These are phyloP conservation scores for Chlorops oryzae DNA, from an alignment of 1,140 invertebrate species.

Conservation along the genomic window DNA sequence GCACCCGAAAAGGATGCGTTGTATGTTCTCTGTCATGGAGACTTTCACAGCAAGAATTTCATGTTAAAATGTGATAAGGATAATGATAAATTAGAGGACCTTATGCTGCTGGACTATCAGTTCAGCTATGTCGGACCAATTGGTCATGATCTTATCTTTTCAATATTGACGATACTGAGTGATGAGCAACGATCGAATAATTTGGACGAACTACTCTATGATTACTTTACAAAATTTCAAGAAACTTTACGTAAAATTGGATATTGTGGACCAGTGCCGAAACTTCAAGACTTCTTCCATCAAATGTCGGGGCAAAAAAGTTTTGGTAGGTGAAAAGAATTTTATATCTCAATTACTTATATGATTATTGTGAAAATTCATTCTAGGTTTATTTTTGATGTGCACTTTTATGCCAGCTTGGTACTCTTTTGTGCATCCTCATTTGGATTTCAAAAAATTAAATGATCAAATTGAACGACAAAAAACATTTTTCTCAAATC, in stretches of 20 bases:
- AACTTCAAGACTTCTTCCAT: too few species aligned
- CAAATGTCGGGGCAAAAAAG: too few species aligned
- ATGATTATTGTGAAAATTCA: too few species aligned
- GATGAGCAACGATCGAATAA: conserved; percentile 16
- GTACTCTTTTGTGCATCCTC: too few species aligned
- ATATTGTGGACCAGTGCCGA: conserved; percentile 21
- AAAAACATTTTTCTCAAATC: too few species aligned
- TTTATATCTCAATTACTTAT: too few species aligned
- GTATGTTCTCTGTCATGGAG: conserved; percentile 32
- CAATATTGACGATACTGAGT: conserved; percentile 24
- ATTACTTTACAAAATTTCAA: conserved; percentile 21
- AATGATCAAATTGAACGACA: too few species aligned
- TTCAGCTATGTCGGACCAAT: conserved; percentile 22
- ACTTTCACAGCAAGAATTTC: conserved; percentile 31
- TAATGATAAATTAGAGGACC: conserved; percentile 14
- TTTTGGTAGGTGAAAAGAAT: too few species aligned
- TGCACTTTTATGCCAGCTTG: too few species aligned
- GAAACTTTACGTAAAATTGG: conserved; percentile 24
- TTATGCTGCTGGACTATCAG: conserved; percentile 37
- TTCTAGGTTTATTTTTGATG: too few species aligned
- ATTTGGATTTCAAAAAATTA: too few species aligned
- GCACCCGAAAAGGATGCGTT: conserved; percentile 9
- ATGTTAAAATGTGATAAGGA: conserved; percentile 25
- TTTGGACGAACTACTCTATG: conserved; percentile 20
- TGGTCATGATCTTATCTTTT: conserved; percentile 24